These are phyloP conservation scores for Ophonus ardosiacus DNA, from an alignment of 2,888 invertebrate genomes.

Conservation along the genomic window DNA sequence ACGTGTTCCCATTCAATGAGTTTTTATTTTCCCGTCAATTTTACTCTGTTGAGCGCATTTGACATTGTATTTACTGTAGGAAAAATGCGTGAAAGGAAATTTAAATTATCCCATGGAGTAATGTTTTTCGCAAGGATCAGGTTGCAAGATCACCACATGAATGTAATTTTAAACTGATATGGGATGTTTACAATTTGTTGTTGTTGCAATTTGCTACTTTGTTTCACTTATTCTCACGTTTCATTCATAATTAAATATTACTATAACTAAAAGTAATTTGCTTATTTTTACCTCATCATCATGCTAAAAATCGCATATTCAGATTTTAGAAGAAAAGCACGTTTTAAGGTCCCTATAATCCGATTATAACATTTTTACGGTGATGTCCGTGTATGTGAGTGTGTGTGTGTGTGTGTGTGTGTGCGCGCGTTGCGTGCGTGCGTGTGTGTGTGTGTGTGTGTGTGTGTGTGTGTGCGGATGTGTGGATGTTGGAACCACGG, in stretches of 20 bases:
- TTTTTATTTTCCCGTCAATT: conserved; percentile 17
- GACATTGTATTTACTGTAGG: not conserved
- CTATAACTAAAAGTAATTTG: too few species aligned
- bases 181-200: not conserved
- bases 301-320: too few species aligned
- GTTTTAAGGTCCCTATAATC: too few species aligned
- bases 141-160: conserved; percentile 14
- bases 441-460: too few species aligned
- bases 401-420: too few species aligned
- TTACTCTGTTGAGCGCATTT: not conserved
- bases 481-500: too few species aligned
- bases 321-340: too few species aligned
- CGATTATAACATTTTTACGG: too few species aligned
- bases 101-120: conserved; percentile 30
- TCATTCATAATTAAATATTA: not conserved
- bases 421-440: too few species aligned
- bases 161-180: conserved; percentile 11
- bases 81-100: conserved; percentile 12
- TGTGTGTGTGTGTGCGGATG: too few species aligned
- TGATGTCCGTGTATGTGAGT: too few species aligned
- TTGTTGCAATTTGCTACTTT: not conserved
- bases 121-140: conserved; percentile 13
- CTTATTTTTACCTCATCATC: too few species aligned
- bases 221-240: not conserved
- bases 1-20: not conserved